phyloP scores from a whole-genome alignment of 2,113 vertebrate genomes.

The Eolophus roseicapilla region DNA sequence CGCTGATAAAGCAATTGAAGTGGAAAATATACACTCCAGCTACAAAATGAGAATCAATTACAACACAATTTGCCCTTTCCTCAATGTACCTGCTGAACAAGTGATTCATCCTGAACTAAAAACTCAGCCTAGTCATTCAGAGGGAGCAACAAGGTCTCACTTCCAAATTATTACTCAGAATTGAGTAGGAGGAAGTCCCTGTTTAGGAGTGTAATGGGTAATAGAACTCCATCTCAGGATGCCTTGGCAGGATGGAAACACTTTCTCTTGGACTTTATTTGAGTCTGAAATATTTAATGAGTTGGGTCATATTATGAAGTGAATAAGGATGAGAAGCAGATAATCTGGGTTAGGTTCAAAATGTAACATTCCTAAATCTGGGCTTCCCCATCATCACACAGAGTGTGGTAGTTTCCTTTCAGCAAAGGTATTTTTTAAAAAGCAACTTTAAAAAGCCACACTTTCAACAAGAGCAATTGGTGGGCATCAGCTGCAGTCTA shows the following conservation, averaged over 20 bases:
- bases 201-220: constrained; percentile 55
- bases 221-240: constrained; percentile 59
- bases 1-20: constrained; percentile 50
- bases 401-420: constrained; percentile 40
- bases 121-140: constrained; percentile 49
- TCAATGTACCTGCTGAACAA: neutral
- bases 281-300: constrained; percentile 66
- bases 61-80: neutral
- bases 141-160: constrained; percentile 64
- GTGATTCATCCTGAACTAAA: constrained; percentile 69
- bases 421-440: constrained; percentile 46
- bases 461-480: constrained; percentile 59
- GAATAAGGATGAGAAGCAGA: constrained; percentile 62
- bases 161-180: constrained; percentile 74
- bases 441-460: constrained; percentile 55
- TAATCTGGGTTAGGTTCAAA: constrained; percentile 59
- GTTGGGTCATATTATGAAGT: constrained; percentile 67
- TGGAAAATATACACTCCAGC: constrained; percentile 38
- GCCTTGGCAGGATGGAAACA: constrained; percentile 61
- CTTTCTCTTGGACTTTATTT: constrained; percentile 53
- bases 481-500: constrained; percentile 6
- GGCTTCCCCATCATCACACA: constrained; percentile 6
- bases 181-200: constrained; percentile 73
- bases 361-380: constrained; percentile 23
- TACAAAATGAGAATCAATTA: constrained; percentile 42